These are phyloP conservation scores for Steinernema khuongi DNA, from an alignment of 1,140 invertebrate genomes.

Conservation along the genomic window DNA sequence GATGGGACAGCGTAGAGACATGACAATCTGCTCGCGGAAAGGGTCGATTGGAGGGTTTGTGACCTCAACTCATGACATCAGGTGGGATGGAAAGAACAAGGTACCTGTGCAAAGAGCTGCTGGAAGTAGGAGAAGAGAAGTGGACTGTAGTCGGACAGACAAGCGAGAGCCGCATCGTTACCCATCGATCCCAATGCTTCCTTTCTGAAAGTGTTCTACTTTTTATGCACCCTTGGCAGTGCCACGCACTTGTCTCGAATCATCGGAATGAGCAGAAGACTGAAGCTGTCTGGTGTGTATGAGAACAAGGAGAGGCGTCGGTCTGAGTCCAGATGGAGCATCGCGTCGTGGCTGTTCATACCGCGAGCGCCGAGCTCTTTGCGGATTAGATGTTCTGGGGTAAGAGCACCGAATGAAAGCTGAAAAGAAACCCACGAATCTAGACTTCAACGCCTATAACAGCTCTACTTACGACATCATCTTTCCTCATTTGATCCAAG, in stretches of 20 bases:
- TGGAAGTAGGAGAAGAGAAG: conserved; percentile 95
- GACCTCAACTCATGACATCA: conserved; percentile 64
- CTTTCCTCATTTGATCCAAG: conserved; percentile 72
- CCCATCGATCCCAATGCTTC: conserved; percentile 98
- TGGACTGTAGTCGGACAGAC: conserved; percentile 87
- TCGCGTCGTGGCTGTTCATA: conserved; percentile 1
- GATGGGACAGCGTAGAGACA: conserved; percentile 75
- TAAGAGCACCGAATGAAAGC: conserved; percentile 55
- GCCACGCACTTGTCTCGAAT: conserved; percentile 80
- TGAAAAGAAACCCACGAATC: conserved; percentile 34
- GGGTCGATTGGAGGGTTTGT: conserved; percentile 99
- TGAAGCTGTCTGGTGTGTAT: conserved; percentile 90
- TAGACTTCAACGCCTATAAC: neutral
- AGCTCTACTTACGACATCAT: conserved; percentile 50
- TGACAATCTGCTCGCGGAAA: conserved; percentile 95
- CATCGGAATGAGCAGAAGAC: conserved; percentile 88
- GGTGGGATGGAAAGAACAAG: neutral
- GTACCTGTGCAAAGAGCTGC: conserved; percentile 90
- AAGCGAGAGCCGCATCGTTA: conserved; percentile 93
- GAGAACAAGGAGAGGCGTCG: conserved; percentile 81
- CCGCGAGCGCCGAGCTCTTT: conserved; percentile 40
- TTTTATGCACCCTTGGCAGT: conserved; percentile 8
- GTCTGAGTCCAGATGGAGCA: conserved; percentile 68
- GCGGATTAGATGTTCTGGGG: conserved; percentile 54
- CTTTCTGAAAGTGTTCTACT: conserved; percentile 67